Percentiles rank a stretch among this genome's conserved stretches.
Conservation (phyloP, 2,797 vertebrate species). For the Cebuella pygmaea region DNA sequence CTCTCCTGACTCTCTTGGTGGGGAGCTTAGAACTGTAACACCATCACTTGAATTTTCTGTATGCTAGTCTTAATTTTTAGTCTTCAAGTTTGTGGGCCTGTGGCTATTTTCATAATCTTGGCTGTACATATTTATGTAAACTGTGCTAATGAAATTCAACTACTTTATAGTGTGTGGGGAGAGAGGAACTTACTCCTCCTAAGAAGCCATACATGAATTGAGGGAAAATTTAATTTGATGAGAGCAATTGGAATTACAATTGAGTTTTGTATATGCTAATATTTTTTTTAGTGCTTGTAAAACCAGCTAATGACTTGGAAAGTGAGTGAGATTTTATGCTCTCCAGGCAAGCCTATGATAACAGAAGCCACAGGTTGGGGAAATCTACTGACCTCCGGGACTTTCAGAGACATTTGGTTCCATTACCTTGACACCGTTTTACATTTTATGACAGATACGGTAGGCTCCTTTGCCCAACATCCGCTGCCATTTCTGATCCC, state of each 20-base stretch:
- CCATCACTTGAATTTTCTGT: neutral
- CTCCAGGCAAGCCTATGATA: neutral
- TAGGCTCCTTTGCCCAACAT: fast-evolving
- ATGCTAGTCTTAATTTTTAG: neutral
- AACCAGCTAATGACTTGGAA: neutral
- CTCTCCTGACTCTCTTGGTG: neutral
- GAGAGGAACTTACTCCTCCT: neutral
- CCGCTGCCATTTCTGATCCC: neutral
- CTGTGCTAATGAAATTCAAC: neutral
- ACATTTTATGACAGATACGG: fast-evolving
- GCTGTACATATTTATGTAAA: neutral
- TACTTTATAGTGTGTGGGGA: neutral
- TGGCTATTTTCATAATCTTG: neutral
- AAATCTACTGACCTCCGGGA: neutral
- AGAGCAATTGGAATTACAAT: neutral
- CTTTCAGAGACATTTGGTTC: neutral
- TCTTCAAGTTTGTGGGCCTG: neutral
- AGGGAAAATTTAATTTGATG: neutral
- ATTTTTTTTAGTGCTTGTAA: neutral
- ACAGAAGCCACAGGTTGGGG: neutral
- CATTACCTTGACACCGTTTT: neutral
- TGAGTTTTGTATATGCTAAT: neutral
- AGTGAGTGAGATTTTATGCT: neutral
- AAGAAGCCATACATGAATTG: neutral
- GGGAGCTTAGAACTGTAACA: neutral